Percentiles rank a stretch among this genome's conserved stretches.
Conservation (phyloP, 2,797 vertebrate genomes). For the Oreochromis grahami region DNA sequence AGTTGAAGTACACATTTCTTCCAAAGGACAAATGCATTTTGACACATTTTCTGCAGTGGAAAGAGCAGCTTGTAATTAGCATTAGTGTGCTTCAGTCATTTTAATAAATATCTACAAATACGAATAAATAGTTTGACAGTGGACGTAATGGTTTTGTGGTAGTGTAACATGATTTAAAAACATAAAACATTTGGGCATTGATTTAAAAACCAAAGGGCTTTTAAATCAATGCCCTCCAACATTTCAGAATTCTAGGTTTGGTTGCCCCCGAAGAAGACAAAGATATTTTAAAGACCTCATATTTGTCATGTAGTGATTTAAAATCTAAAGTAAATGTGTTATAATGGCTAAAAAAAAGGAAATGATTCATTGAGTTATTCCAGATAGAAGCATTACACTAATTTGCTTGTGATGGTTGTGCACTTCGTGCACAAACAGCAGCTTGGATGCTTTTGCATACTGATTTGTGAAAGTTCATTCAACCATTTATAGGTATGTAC, state of each 20-base stretch:
- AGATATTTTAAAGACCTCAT: background rate
- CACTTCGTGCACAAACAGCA: background rate
- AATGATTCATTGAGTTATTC: background rate
- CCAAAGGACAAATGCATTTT: background rate
- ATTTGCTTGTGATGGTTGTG: background rate
- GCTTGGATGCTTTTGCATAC: slow-evolving; percentile 33
- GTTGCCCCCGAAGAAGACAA: background rate
- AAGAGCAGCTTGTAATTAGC: background rate
- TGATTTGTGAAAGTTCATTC: slow-evolving; percentile 12
- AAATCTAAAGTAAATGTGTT: background rate
- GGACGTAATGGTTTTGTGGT: background rate
- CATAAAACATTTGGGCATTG: background rate
- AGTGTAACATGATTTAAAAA: background rate
- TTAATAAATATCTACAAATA: background rate
- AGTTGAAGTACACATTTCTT: background rate
- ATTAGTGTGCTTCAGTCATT: background rate
- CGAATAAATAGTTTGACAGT: background rate
- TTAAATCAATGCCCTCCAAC: background rate
- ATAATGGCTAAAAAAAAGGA: background rate
- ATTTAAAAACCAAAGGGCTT: background rate
- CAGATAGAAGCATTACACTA: background rate
- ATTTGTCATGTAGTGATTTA: background rate
- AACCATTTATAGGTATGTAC: background rate
- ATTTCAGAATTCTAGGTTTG: background rate
- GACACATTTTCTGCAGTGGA: background rate